Evolutionary conservation across 2,797 vertebrate genomes (phyloP).

Genomic region (Halcyon chelicuti): DNA sequence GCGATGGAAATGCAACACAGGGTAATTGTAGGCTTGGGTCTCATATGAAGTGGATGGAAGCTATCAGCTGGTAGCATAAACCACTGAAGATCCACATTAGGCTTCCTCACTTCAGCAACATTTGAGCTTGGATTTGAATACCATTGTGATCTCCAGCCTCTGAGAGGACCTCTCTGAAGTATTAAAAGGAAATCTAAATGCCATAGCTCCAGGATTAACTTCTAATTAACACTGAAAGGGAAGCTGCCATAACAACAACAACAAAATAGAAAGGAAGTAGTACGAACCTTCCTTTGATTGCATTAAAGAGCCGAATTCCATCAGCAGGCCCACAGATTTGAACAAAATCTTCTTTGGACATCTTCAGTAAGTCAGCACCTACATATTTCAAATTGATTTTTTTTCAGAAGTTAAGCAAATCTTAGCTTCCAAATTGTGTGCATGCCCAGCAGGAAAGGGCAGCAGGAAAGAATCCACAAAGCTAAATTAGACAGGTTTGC

Average conservation of each 20-base stretch:
- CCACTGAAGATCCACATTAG: neutral
- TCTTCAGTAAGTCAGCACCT: slow-evolving; percentile 94
- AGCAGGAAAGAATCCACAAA: neutral
- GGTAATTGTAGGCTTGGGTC: neutral
- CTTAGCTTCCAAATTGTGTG: neutral
- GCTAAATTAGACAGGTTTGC: neutral
- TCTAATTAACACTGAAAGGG: neutral
- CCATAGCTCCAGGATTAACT: neutral
- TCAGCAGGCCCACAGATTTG: slow-evolving; percentile 95
- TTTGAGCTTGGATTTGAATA: neutral
- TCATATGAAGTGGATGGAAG: neutral
- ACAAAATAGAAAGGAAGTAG: neutral
- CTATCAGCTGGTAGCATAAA: neutral
- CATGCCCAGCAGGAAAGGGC: neutral
- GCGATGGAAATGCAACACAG: neutral
- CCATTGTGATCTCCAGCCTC: neutral
- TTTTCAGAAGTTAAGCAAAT: neutral
- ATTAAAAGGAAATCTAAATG: neutral
- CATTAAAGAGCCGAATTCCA: slow-evolving; percentile 94
- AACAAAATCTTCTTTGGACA: slow-evolving; percentile 93
- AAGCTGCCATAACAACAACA: neutral
- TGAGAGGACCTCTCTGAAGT: neutral
- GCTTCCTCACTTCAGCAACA: neutral
- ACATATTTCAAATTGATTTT: slow-evolving; percentile 36
- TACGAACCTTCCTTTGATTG: slow-evolving; percentile 93